Base-by-base conservation (phyloP, 2,797 vertebrate genomes). In the Oryzias dopingdopingensis region DNA sequence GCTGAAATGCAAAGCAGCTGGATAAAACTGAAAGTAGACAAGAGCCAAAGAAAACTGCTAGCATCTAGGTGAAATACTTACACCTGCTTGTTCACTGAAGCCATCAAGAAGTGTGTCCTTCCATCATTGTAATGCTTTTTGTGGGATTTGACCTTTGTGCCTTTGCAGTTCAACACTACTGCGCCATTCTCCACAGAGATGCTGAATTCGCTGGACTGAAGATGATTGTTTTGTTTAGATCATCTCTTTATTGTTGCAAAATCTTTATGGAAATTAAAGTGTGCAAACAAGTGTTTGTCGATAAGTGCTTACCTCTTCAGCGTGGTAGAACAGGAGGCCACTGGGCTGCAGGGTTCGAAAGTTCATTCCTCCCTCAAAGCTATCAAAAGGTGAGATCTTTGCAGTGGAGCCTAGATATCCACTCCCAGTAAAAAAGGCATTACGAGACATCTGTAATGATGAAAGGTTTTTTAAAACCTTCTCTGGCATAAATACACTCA, bases 361-460 rank as follows among this genome's bases (percentile, higher is more conserved):
- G 86, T 92, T 97, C 73, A 99, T 91, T 24, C 96, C 97, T 77
- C 94, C 95, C 87, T 99, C 97, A 47, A 98, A 99, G 29, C 78
- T 89, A 65, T 90, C 83, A 22, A 96, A 94, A 23, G 94, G 93
- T 13, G 93, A 93, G 42, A 92, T 86, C 90, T 94, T 97, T 48
- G 94, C 96, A 45, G 84, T 92, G 52, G 96, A 96, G 54, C 92
- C 88, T 74, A 99, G 90, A 83, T 93, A 98, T 76, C 96, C 90
- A 24, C 94, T 89, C 17, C 96, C 96, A 53, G 76, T 94, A 87
- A 99, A 99, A 86, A 95, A 96, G 0, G 93, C 96, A 80, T 93
- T 92, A 13, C 92, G 95, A 51, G 97, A 99, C 91, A 97, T 94
- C 97, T 99, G 87, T 56, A 17, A 67, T 52, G 54, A 74, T 1